These are phyloP conservation scores for Anagyrus pseudococci DNA, from an alignment of 2,888 invertebrate species.

Conservation along the genomic window DNA sequence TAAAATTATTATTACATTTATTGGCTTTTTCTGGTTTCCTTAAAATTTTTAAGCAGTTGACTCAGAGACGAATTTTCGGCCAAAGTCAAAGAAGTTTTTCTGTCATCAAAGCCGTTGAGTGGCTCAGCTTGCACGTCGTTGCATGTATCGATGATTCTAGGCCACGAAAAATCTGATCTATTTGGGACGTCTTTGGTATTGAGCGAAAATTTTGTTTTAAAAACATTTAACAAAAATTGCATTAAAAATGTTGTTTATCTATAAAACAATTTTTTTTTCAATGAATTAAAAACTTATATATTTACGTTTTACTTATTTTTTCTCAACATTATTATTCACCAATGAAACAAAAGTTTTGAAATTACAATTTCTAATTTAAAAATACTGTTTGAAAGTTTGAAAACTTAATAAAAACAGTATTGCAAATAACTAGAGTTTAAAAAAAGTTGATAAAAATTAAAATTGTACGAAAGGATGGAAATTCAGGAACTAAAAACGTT, in stretches of 20 bases:
- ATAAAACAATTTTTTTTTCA: background rate
- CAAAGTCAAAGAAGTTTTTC: slow-evolving; percentile 38
- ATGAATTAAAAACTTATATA: background rate
- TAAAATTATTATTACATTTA: too few relatives aligned
- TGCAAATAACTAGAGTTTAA: too few relatives aligned
- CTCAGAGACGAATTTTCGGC: background rate
- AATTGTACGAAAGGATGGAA: too few relatives aligned
- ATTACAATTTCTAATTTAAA: background rate
- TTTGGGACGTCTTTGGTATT: background rate
- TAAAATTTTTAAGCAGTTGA: too few relatives aligned
- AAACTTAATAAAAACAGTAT: too few relatives aligned
- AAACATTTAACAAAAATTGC: background rate
- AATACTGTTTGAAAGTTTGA: background rate
- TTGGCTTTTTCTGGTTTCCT: too few relatives aligned
- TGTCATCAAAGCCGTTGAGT: slow-evolving; percentile 56
- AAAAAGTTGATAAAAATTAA: background rate
- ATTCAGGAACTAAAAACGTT: too few relatives aligned
- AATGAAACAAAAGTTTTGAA: too few relatives aligned
- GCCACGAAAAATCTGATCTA: slow-evolving; percentile 10
- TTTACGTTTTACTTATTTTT: background rate
- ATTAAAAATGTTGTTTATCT: background rate
- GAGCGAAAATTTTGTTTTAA: background rate
- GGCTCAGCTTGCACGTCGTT: slow-evolving; percentile 54
- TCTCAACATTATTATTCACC: too few relatives aligned
- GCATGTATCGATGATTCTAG: slow-evolving; percentile 25